Base-by-base conservation (phyloP, 1,140 invertebrate species). In the Lepidurus couesii region DNA sequence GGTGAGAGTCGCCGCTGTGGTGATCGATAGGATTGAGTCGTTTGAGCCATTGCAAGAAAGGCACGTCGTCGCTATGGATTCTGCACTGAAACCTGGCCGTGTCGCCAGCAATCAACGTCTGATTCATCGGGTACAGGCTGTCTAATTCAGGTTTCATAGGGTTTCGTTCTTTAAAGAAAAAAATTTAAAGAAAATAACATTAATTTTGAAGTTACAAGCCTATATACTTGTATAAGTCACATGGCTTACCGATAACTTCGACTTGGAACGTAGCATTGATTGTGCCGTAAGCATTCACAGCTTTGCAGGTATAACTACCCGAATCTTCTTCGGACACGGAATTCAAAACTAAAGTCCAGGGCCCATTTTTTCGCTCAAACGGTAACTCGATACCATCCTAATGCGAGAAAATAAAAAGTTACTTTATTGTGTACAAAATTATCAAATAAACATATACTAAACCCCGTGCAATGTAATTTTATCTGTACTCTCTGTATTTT, bases 31-130 rank as follows among this genome's bases (percentile, higher is more conserved):
- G 73, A 65, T 80, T 78, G 43, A 81, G 45, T 42, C 78, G 34
- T 74, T 81, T 81, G 24, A 81, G 78, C 81, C 81, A 81, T 75
- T 81, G 79, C 26, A 81, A 42, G 75, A 81, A 81, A 44, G 81
- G 80, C 26, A 65, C 44, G 74, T 75, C 76, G 53, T 80, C 77
- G 73, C 77, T 79, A 65, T 78, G 78, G 75, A 81, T 81, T 44
- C 78, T 77, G 42, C 81, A 81, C 75, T 80, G 79, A 24, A 81
- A 53, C 42, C 77, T 74, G 11, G 79, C 81, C 16, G 79, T 75
- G 7, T 75, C 75, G 10, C 81, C 81, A 73, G 78, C 79, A 65
- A 73, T 53, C 24, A 81, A 77, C 7, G 81, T 81, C 75, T 73
- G 75, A 77, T 81, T 81, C 47, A 75, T 45, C 13, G 80, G 81